Evolutionary conservation across 2,888 invertebrate genomes (phyloP).

Genomic region (Maniola hyperantus): DNA sequence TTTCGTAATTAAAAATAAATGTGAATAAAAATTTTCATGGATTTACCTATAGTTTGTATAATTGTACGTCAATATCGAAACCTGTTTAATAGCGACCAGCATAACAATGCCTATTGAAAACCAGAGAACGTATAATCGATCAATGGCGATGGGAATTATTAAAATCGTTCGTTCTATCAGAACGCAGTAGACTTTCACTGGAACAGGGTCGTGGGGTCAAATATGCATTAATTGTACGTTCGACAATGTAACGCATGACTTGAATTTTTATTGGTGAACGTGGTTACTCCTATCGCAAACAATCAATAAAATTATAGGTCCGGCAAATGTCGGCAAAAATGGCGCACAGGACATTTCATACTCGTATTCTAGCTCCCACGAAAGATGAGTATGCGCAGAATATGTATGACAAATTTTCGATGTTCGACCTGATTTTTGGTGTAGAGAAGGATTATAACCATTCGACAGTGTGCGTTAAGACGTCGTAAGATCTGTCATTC

Average conservation of each 20-base stretch:
- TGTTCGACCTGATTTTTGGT: too few species aligned
- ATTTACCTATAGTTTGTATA: constrained; percentile 10
- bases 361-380: too few species aligned
- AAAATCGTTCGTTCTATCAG: constrained; percentile 40
- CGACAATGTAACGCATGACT: constrained; percentile 22
- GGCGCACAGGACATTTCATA: too few species aligned
- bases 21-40: constrained; percentile 2
- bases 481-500: too few species aligned
- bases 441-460: too few species aligned
- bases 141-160: constrained; percentile 40
- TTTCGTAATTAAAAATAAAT: not conserved
- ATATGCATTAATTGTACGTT: constrained; percentile 25
- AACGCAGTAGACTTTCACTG: constrained; percentile 51
- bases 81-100: not conserved
- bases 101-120: constrained; percentile 33
- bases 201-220: constrained; percentile 44
- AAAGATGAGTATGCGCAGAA: too few species aligned
- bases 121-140: constrained; percentile 26
- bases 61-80: not conserved
- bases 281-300: not conserved
- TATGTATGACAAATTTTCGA: too few species aligned
- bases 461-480: too few species aligned
- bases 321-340: too few species aligned
- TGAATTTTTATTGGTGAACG: constrained; percentile 20
- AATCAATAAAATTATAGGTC: not conserved